Conservation (phyloP, 2,797 vertebrate species). For the Coracias cyanogaster region DNA sequence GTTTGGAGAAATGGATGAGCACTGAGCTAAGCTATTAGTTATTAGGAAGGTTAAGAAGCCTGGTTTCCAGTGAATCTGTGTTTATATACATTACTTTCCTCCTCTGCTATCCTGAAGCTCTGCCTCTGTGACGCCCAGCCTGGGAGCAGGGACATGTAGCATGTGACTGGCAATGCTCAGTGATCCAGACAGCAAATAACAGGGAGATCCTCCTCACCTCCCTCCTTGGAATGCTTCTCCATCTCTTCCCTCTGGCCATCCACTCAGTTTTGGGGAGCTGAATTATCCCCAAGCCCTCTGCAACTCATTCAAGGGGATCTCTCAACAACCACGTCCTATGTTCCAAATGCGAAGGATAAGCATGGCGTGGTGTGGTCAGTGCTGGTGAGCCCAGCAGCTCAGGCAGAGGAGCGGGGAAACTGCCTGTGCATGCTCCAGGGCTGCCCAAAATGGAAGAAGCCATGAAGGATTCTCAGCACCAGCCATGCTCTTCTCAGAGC, state of each 20-base stretch:
- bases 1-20: background rate
- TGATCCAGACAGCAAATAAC: background rate
- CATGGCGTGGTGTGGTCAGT: rapidly evolving
- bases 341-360: background rate
- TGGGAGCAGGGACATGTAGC: background rate
- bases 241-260: background rate
- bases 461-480: background rate
- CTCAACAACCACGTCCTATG: background rate
- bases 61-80: background rate
- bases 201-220: background rate
- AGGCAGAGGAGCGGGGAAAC: background rate
- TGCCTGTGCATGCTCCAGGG: rapidly evolving
- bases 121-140: rapidly evolving
- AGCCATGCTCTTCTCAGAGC: background rate
- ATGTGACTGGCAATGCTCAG: rapidly evolving
- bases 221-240: background rate
- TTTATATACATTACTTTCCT: rapidly evolving
- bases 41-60: background rate
- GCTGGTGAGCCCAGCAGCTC: background rate
- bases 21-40: rapidly evolving
- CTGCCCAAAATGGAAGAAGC: background rate
- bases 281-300: background rate
- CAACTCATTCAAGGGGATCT: background rate
- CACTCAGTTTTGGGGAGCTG: background rate
- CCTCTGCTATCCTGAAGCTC: background rate